Base-by-base conservation (phyloP, 2,797 vertebrate genomes). In the Amblyopsis hoosieri region DNA sequence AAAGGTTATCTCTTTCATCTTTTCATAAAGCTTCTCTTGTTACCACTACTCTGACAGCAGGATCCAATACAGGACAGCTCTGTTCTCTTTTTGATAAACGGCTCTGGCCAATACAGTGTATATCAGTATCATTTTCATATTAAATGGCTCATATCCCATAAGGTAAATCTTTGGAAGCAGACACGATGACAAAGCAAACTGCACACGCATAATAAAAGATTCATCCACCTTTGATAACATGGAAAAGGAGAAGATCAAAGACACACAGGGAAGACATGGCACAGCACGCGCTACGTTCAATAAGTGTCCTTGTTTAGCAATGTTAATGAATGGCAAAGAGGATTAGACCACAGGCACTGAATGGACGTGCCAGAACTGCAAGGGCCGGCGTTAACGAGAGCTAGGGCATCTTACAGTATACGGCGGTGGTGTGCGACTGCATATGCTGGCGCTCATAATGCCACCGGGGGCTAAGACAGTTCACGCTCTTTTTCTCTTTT, bases 1-100 rank as follows among this genome's bases (percentile, higher is more conserved):
- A 66, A 67, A 76, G 78, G 79, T 89, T 84, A 85, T 86, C 85
- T 50, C 69, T 71, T 47, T 74, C 66, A 90, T 91, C 87, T 89
- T 89, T 88, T 91, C 81, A 90, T 89, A 83, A 87, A 74, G 60
- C 71, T 51, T 11, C 29, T 31, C 61, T 73, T 76, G 68, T 85
- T 90, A 88, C 87, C 85, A 69, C 75, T 54, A 48, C 54, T 58
- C 66, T 58, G 69, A 62, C 69, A 33, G 66, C 13, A 1, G 46
- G 49, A 77, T 85, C 71, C 72, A 81, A 84, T 85, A 58, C 33
- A 57, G 66, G 12, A 69, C 65, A 65, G 54, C 54, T 64, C 29
- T 69, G 54, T 64, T 69, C 69, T 79, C 57, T 45, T 56, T 53
- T 56, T 76, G 54, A 12, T 67, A 51, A 86, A 78, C 83, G 79